Evolutionary conservation across 2,888 invertebrate genomes (phyloP), one percentile per base, ranked within the genome.

Genomic region (Dichetophora obliterata): DNA sequence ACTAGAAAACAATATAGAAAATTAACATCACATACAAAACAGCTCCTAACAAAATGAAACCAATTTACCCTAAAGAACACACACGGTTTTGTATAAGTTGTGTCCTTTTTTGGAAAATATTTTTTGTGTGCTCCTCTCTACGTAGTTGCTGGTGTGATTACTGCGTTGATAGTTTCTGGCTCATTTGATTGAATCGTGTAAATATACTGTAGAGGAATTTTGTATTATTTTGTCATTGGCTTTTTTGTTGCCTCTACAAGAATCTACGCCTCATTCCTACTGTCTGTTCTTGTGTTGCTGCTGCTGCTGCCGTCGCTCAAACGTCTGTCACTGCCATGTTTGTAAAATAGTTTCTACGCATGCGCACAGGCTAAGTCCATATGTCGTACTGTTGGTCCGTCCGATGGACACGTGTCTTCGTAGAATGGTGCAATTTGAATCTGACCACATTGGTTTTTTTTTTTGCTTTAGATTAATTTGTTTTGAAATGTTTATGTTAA

Each of bases 331-430:
- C 5, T 22, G 22, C 76, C 78, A 65, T 76, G 54, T 76, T 75
- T 74, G 76, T 63, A 50, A 27, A 52, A 75, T 50, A 63, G 74
- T 71, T 70, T 63, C 78, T 50, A 14, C 19, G 22, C 59, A 24
- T 59, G 63, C 59, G 65, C 75, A 50, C 57, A 59, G 14, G 68
- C 65, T 19, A 48, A 24, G 31, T 68, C 48, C 66, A 65, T 54
- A 50, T 57, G 19, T 48, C n/a, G 22, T 50, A 48, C 24, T 59
- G 71, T 71, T 54, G 34, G 72, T 50, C 31, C 61, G 19, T 54
- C 43, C 52, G 24, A 63, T 69, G 75, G 77, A 71, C 78, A 78
- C 78, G 78, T 78, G 78, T 75, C 77, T 69, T 70, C 72, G 31
- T 22, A 66, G 66, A 74, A 74, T 65, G 34, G 34, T 66, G 31